Evolutionary conservation across 2,888 invertebrate species (phyloP).

Genomic region (Coelinius sp.): DNA sequence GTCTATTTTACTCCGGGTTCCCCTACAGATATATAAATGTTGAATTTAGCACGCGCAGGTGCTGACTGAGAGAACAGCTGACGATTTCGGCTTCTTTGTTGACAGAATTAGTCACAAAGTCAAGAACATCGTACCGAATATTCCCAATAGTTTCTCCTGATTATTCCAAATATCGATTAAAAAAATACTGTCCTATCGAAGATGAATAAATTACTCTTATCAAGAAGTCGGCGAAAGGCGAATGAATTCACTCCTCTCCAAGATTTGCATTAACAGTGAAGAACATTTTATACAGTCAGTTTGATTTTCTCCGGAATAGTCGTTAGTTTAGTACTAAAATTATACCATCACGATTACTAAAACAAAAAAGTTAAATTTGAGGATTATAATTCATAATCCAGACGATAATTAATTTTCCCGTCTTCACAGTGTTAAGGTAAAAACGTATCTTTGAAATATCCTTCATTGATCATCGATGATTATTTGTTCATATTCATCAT

Average conservation of each 20-base stretch:
- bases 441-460: not conserved
- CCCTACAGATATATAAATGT: not conserved
- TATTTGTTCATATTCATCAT: not conserved
- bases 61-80: not conserved
- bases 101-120: not conserved
- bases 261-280: not conserved
- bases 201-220: not conserved
- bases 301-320: not conserved
- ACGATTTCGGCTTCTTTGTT: not conserved
- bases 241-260: not conserved
- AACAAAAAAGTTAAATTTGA: not conserved
- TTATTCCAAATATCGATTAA: not conserved
- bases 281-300: not conserved
- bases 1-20: not conserved
- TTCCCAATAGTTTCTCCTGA: too few species aligned
- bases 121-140: not conserved
- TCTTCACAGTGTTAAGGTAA: not conserved
- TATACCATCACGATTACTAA: not conserved
- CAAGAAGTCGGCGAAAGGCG: not conserved
- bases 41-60: not conserved
- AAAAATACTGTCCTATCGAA: not conserved
- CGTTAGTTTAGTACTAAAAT: not conserved
- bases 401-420: not conserved
- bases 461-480: not conserved
- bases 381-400: not conserved